These are phyloP conservation scores for Lepidothrix coronata DNA, from an alignment of 2,113 vertebrate species.

Conservation along the genomic window DNA sequence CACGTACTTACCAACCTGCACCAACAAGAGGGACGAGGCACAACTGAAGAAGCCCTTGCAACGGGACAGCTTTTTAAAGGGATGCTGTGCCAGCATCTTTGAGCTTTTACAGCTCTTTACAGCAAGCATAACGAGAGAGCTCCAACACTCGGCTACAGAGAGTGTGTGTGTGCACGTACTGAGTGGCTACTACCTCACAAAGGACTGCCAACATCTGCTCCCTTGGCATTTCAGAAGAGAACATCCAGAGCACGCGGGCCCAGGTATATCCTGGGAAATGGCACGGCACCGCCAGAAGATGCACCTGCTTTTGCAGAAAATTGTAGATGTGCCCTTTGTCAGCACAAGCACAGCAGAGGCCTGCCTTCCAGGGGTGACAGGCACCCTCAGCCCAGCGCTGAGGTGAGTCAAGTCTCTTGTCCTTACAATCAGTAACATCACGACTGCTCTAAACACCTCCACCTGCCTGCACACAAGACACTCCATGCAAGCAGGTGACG, in stretches of 20 bases:
- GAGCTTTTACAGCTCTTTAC: not conserved
- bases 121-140: not conserved
- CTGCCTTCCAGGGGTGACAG: not conserved
- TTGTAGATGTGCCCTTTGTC: not conserved
- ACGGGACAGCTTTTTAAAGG: not conserved
- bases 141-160: not conserved
- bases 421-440: not conserved
- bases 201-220: not conserved
- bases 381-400: not conserved
- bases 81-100: not conserved
- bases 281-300: not conserved
- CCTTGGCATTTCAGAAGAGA: not conserved
- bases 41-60: not conserved
- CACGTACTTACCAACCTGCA: not conserved
- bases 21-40: not conserved
- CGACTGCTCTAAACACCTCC: not conserved
- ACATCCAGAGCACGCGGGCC: not conserved
- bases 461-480: not conserved
- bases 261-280: fast-evolving
- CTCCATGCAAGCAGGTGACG: not conserved
- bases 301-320: not conserved
- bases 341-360: not conserved
- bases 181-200: not conserved
- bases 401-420: not conserved
- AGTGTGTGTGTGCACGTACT: not conserved